Evolutionary conservation across 2,797 vertebrate species (phyloP), one percentile per base, ranked within the genome.

Genomic region (Sebastes vulpes): DNA sequence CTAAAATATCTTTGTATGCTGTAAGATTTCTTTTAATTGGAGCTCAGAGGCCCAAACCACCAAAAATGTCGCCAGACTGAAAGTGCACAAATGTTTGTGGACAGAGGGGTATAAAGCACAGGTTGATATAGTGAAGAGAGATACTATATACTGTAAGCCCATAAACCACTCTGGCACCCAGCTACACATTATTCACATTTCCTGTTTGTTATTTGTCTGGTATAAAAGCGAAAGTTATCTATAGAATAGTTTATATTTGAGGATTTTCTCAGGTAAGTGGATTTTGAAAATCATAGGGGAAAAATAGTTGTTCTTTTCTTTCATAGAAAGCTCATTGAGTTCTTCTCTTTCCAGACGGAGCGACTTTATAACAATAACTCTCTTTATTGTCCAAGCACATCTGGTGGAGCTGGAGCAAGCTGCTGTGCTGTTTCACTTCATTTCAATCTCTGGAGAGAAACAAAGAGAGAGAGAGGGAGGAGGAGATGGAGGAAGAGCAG

Each of bases 381-480:
- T 79, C 73, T 91, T 84, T 82, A 89, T 85, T 87, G 79, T 79
- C 70, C 11, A 8, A 58, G 81, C 83, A 92, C 90, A 94, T 93
- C 89, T 94, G 91, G 86, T 11, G n/a, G 68, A 83, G 82, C 64
- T 68, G 4, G 32, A 91, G 84, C 78, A 77, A 83, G 84, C 67
- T 82, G 80, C 83, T 85, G 65, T 69, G 71, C 60, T 81, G 57
- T 77, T 89, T 69, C 80, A 75, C 70, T 71, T 84, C 23, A 81
- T 68, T 58, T 79, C 64, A 75, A 56, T 58, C 79, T 71, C 76
- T 72, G 25, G 80, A 82, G 88, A 23, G 81, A 79, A 59, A 87
- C 46, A 71, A 57, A 82, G 80, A 70, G 11, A 14, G 75, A 50
- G 61, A 20, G 11, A 35, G 65, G 20, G 42, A 38, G 23, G 61